These are phyloP conservation scores for Panulirus ornatus DNA, from an alignment of 1,140 invertebrate species.

Conservation along the genomic window DNA sequence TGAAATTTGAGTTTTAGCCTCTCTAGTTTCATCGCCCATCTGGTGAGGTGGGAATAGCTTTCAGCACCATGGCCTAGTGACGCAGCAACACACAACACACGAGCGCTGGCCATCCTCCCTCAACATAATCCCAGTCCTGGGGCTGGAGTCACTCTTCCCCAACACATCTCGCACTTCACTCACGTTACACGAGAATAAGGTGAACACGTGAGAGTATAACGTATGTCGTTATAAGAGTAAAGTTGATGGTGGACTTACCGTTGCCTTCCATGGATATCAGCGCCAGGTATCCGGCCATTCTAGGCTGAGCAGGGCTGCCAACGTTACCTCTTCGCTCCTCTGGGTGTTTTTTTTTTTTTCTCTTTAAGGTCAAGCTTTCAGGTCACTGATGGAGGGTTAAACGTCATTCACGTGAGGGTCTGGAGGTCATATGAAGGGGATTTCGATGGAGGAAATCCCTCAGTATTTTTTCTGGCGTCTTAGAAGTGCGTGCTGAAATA, in stretches of 20 bases:
- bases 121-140: no score
- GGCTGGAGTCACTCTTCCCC: no score
- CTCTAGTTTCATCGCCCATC: no score
- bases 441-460: not conserved
- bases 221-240: no score
- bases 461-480: not conserved
- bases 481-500: not conserved
- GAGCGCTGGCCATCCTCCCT: no score
- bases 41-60: no score
- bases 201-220: not conserved
- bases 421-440: not conserved
- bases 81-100: not conserved
- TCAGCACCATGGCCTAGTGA: no score
- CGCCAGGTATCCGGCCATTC: not conserved
- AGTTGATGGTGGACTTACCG: slow-evolving; percentile 1
- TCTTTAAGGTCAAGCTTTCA: not conserved
- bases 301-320: not conserved
- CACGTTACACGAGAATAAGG: no score
- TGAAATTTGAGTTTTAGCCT: no score
- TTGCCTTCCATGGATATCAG: slow-evolving; percentile 1
- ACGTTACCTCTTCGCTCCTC: not conserved
- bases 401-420: not conserved
- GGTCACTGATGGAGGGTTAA: not conserved
- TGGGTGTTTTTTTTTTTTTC: not conserved
- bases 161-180: no score